Percentiles rank a stretch among this genome's conserved stretches.
These are phyloP conservation scores for Sphaerodactylus townsendi DNA, from an alignment of 2,113 vertebrate genomes.

Conservation along the genomic window DNA sequence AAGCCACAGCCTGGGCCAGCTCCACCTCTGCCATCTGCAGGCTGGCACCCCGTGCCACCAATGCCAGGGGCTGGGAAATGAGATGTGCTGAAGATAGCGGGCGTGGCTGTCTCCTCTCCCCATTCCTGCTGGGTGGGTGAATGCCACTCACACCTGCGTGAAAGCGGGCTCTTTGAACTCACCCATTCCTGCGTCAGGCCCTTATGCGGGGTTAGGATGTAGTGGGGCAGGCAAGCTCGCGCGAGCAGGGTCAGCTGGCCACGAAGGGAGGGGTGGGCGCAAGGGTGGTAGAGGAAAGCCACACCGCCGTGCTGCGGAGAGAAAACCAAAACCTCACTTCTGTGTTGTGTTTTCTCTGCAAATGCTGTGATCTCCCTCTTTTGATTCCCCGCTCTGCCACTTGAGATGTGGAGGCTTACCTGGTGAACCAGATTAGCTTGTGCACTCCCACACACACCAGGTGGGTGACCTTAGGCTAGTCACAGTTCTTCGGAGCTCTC, in stretches of 20 bases:
- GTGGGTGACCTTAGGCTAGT: no score
- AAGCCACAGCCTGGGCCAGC: neutral
- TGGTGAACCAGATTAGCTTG: no score
- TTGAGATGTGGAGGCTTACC: no score
- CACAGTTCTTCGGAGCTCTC: no score
- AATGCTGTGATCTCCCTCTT: no score
- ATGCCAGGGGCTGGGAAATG: constrained; percentile 75
- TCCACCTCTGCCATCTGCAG: constrained; percentile 78
- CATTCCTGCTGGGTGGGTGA: neutral
- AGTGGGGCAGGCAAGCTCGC: constrained; percentile 64
- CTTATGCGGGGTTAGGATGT: constrained; percentile 71
- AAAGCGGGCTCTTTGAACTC: constrained; percentile 35
- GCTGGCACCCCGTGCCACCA: constrained; percentile 78
- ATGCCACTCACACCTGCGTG: neutral
- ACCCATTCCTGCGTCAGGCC: constrained; percentile 74
- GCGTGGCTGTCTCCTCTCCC: neutral
- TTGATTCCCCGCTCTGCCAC: no score
- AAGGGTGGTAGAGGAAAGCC: constrained; percentile 81
- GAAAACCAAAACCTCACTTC: neutral
- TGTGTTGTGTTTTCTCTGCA: no score
- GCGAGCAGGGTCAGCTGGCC: constrained; percentile 70
- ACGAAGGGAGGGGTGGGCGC: constrained; percentile 69
- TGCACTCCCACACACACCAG: no score
- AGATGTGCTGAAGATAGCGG: neutral
- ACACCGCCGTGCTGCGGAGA: constrained; percentile 70